phyloP scores from a whole-genome alignment of 1,140 invertebrate species.

The Papilio glaucus region DNA sequence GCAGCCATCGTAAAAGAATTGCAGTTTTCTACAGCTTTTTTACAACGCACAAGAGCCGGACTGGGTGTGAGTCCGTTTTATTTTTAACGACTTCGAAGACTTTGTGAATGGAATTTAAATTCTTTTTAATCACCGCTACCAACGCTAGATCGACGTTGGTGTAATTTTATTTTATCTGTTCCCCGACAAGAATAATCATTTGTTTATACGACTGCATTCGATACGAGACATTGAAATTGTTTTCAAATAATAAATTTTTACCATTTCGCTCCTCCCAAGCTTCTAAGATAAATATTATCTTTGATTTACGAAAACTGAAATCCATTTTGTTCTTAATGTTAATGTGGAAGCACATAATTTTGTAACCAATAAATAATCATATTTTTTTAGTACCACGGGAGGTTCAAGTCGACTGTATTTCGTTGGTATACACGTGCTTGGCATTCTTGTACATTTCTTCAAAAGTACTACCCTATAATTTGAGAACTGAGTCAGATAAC shows the following conservation, averaged over 20 bases:
- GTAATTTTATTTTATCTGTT: constrained; percentile 30
- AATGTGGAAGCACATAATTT: background rate
- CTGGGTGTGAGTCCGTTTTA: background rate
- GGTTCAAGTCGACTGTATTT: background rate
- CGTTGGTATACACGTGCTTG: too few species aligned
- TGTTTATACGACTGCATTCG: constrained; percentile 1
- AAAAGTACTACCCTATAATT: too few species aligned
- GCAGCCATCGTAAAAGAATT: background rate
- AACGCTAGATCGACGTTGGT: constrained; percentile 21
- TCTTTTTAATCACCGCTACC: constrained; percentile 39
- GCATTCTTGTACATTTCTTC: too few species aligned
- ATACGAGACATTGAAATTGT: constrained; percentile 3
- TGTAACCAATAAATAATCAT: background rate
- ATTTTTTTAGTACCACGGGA: background rate
- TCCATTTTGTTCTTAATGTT: background rate
- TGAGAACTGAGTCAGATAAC: too few species aligned
- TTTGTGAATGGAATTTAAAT: constrained; percentile 43
- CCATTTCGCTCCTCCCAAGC: background rate
- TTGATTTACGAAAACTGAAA: constrained; percentile 1
- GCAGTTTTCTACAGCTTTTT: constrained; percentile 16
- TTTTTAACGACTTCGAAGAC: constrained; percentile 34
- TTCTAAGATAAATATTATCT: background rate
- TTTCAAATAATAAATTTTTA: background rate
- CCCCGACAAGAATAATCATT: constrained; percentile 15
- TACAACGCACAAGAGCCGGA: background rate